These are phyloP conservation scores for Spongilla lacustris DNA, from an alignment of 37 sponge, comb jelly and placozoan genomes.

Conservation along the genomic window DNA sequence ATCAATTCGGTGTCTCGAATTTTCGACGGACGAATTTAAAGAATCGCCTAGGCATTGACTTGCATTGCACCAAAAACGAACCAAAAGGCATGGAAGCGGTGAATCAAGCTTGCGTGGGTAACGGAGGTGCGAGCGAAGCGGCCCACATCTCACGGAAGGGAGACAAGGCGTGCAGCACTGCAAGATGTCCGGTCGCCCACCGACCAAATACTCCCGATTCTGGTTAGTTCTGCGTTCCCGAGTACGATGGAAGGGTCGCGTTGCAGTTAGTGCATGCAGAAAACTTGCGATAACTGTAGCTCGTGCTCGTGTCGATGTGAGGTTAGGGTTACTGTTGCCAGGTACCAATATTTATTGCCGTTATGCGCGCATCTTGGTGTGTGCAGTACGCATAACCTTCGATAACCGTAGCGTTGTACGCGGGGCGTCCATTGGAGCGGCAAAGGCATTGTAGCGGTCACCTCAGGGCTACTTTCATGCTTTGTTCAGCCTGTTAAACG, in stretches of 20 bases:
- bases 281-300: too few relatives aligned
- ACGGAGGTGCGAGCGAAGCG: not conserved
- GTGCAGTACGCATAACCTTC: too few relatives aligned
- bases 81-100: not conserved
- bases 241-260: not conserved
- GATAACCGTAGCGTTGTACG: not conserved
- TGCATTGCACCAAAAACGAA: not conserved
- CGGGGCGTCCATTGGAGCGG: not conserved
- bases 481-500: not conserved
- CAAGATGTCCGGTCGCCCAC: not conserved
- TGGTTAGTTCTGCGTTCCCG: not conserved
- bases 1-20: not conserved
- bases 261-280: not conserved
- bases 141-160: not conserved
- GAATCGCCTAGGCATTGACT: not conserved
- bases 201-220: not conserved
- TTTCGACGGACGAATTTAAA: not conserved
- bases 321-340: too few relatives aligned
- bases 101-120: not conserved
- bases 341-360: too few relatives aligned
- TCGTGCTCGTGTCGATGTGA: too few relatives aligned
- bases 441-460: not conserved
- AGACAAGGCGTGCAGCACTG: not conserved
- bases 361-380: too few relatives aligned
- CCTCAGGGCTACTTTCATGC: not conserved